phyloP scores from a whole-genome alignment of 2,888 invertebrate species.

The Fissipunctia ypsillon region DNA sequence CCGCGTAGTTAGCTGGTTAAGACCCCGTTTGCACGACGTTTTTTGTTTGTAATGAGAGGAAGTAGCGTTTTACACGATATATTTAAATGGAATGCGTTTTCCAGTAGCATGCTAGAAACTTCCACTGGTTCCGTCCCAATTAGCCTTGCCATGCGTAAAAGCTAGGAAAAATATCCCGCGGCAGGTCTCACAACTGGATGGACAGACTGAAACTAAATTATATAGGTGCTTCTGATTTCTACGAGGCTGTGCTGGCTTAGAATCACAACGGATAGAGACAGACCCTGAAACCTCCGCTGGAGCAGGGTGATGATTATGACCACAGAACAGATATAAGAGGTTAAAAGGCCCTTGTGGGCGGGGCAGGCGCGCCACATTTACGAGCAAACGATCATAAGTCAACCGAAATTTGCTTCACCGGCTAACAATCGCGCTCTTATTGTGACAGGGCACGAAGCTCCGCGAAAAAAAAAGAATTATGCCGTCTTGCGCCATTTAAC shows the following conservation, averaged over 20 bases:
- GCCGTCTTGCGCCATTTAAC: too few species aligned
- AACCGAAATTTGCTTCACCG: too few species aligned
- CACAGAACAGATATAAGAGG: too few species aligned
- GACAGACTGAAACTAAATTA: too few species aligned
- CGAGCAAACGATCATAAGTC: too few species aligned
- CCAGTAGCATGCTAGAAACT: background rate
- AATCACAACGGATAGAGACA: background rate
- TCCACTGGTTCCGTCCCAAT: background rate
- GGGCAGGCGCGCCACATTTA: too few species aligned
- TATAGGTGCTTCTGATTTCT: background rate
- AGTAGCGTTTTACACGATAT: constrained; percentile 34
- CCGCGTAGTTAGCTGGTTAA: background rate
- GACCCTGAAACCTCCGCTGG: background rate
- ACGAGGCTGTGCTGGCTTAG: background rate
- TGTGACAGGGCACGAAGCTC: too few species aligned
- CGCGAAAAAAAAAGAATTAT: too few species aligned
- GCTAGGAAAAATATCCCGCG: background rate
- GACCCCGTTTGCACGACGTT: background rate
- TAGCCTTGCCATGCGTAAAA: too few species aligned
- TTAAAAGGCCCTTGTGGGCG: too few species aligned
- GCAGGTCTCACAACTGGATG: background rate
- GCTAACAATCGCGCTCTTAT: too few species aligned
- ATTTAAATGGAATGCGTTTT: constrained; percentile 19
- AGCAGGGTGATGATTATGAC: background rate
- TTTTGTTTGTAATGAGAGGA: constrained; percentile 24